A percentile compares a stretch with the other conserved stretches of the same genome.
These are phyloP conservation scores for Delia radicum DNA, from an alignment of 1,140 invertebrate genomes.

Conservation along the genomic window DNA sequence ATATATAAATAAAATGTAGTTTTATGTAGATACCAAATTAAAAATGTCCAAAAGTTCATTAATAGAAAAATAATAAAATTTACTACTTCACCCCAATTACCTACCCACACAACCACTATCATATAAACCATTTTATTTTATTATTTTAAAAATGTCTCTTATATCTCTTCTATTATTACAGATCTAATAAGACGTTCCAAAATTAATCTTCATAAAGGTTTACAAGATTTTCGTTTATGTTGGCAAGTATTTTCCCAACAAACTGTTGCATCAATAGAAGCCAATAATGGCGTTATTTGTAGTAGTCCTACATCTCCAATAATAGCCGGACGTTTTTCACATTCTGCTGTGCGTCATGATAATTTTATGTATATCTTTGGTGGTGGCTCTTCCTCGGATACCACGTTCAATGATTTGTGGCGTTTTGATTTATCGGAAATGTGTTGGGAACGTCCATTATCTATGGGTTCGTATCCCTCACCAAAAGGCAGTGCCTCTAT, in stretches of 20 bases:
- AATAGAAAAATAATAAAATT: too few relatives aligned
- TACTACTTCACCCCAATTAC: too few relatives aligned
- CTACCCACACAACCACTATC: too few relatives aligned
- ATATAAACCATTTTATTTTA: neutral
- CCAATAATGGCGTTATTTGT: slow-evolving; percentile 25
- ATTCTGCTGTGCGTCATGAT: slow-evolving; percentile 80
- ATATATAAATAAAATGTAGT: too few relatives aligned
- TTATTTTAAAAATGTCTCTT: neutral
- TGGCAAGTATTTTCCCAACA: slow-evolving; percentile 49
- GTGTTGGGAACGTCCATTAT: slow-evolving; percentile 78
- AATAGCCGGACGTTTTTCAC: slow-evolving; percentile 88
- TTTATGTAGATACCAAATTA: too few relatives aligned
- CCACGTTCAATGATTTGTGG: slow-evolving; percentile 98
- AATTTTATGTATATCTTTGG: slow-evolving; percentile 95
- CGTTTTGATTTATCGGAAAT: slow-evolving; percentile 82
- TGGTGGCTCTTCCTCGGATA: slow-evolving; percentile 90
- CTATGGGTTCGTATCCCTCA: slow-evolving; percentile 86
- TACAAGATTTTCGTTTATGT: slow-evolving; percentile 45
- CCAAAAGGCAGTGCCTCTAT: slow-evolving; percentile 94
- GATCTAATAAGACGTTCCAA: slow-evolving; percentile 50
- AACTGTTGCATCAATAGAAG: slow-evolving; percentile 32
- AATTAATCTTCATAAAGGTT: slow-evolving; percentile 47
- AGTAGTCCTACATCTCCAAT: slow-evolving; percentile 54
- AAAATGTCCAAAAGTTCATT: too few relatives aligned
- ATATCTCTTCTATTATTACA: slow-evolving; percentile 19